phyloP scores from a whole-genome alignment of 2,888 invertebrate genomes.

The Eueremaeus valkanovi region DNA sequence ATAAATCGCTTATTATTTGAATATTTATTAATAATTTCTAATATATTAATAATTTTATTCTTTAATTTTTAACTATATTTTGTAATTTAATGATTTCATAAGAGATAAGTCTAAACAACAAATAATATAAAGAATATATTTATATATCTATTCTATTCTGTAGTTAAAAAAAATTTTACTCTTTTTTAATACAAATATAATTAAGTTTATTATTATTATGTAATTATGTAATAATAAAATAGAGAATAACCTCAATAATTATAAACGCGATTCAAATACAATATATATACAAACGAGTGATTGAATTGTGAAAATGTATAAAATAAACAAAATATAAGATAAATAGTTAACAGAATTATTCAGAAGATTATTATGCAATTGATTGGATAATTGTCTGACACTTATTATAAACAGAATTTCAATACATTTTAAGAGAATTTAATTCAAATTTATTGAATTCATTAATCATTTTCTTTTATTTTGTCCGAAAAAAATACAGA shows the following conservation, averaged over 20 bases:
- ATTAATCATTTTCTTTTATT: too few species aligned
- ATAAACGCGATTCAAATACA: background rate
- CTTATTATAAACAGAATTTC: too few species aligned
- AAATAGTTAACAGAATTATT: too few species aligned
- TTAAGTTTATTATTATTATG: background rate
- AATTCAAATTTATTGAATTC: too few species aligned
- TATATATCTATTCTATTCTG: constrained; percentile 1
- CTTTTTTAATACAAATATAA: too few species aligned
- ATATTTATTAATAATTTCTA: background rate
- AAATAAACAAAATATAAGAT: background rate
- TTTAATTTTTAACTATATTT: background rate
- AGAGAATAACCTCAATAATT: constrained; percentile 13
- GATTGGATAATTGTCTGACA: background rate
- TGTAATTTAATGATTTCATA: constrained; percentile 4
- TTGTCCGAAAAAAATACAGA: too few species aligned
- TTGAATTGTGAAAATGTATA: background rate
- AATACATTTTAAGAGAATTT: too few species aligned
- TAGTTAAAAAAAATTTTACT: background rate
- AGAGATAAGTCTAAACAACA: too few species aligned
- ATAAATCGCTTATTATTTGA: background rate
- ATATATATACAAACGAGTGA: background rate
- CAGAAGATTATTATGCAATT: background rate
- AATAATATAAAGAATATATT: too few species aligned
- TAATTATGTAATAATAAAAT: background rate
- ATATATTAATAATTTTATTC: background rate